A percentile compares a stretch with the other conserved stretches of the same genome.
These are phyloP conservation scores for Petrolisthes manimaculis DNA, from an alignment of 2,888 invertebrate genomes.

Conservation along the genomic window DNA sequence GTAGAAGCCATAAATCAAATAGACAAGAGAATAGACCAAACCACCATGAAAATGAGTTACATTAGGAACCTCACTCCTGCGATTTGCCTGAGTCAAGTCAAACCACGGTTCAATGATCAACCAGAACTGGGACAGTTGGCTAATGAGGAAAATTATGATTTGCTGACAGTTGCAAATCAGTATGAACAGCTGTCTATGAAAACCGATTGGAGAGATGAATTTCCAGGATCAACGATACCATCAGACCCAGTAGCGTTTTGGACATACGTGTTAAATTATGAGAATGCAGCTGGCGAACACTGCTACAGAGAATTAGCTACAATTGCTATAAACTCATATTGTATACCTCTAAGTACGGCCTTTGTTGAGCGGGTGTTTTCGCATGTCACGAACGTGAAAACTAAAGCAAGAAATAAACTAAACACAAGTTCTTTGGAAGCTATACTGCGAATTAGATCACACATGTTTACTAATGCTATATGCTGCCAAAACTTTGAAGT, in stretches of 20 bases:
- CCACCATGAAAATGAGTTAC: neutral
- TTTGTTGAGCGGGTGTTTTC: conserved; percentile 30
- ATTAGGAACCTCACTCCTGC: neutral
- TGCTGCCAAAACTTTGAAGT: neutral
- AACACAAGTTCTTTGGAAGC: neutral
- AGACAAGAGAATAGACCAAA: neutral
- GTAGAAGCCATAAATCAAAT: too few species aligned
- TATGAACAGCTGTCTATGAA: conserved; percentile 15
- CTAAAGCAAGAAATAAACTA: conserved; percentile 9
- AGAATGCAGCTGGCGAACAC: conserved; percentile 23
- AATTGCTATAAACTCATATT: conserved; percentile 15
- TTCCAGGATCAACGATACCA: neutral
- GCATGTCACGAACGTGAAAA: conserved; percentile 24
- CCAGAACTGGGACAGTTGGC: neutral
- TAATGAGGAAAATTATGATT: neutral
- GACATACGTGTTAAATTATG: conserved; percentile 5
- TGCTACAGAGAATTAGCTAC: conserved; percentile 6
- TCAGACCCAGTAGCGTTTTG: conserved; percentile 11
- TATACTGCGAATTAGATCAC: conserved; percentile 6
- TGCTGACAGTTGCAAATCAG: neutral
- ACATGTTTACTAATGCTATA: neutral
- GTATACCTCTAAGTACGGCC: conserved; percentile 17
- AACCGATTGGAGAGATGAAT: too few species aligned
- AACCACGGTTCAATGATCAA: too few species aligned
- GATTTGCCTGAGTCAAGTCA: conserved; percentile 2